Evolutionary conservation across 2,113 vertebrate species (phyloP).

Genomic region (Dasyprocta punctata): DNA sequence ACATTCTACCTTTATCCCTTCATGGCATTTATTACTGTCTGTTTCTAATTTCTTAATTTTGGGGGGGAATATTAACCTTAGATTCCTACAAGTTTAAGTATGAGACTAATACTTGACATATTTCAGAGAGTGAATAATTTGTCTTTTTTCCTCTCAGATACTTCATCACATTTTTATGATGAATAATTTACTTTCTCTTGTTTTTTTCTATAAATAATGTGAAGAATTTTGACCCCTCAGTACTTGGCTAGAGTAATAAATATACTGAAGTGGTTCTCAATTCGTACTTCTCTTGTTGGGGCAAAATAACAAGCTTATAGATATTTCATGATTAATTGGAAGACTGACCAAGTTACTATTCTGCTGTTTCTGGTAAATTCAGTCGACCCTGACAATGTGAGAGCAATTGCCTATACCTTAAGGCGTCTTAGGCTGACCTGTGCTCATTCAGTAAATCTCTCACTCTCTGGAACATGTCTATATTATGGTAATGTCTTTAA

Average conservation of each 20-base stretch:
- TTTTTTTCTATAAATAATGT: slow-evolving; percentile 11
- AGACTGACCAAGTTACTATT: too few species aligned
- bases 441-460: too few species aligned
- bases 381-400: too few species aligned
- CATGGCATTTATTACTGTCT: not conserved
- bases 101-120: not conserved
- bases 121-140: not conserved
- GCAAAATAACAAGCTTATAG: too few species aligned
- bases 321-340: too few species aligned
- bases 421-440: too few species aligned
- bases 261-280: not conserved
- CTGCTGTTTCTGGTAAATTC: too few species aligned
- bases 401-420: too few species aligned
- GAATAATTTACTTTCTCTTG: not conserved
- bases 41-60: not conserved
- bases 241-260: not conserved
- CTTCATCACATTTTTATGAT: not conserved
- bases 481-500: too few species aligned
- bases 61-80: not conserved
- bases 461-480: too few species aligned
- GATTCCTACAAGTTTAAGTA: not conserved
- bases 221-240: not conserved
- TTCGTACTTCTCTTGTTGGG: not conserved
- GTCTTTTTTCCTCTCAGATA: not conserved
- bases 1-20: not conserved